Evolutionary conservation across 2,888 invertebrate species (phyloP).

Genomic region (Eulithis prunata): DNA sequence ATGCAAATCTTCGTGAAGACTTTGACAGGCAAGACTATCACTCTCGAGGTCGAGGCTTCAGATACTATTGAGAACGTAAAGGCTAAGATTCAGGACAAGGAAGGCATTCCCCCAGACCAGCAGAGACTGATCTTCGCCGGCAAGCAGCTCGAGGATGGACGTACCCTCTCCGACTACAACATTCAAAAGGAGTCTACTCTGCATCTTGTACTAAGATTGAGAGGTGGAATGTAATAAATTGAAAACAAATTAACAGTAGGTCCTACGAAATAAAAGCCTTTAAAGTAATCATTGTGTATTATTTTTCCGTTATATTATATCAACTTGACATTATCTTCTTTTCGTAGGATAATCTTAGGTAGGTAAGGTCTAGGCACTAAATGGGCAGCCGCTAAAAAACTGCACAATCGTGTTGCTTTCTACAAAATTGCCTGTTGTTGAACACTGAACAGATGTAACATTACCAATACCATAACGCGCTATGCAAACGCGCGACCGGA

Average conservation of each 20-base stretch:
- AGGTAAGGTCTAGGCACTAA: no score
- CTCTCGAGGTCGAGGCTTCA: conserved; percentile 38
- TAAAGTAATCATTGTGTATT: not conserved
- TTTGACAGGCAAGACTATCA: conserved; percentile 39
- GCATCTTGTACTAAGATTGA: conserved; percentile 39
- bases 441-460: no score
- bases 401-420: no score
- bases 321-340: no score
- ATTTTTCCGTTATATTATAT: not conserved
- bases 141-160: conserved; percentile 42
- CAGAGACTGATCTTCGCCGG: conserved; percentile 42
- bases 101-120: conserved; percentile 44
- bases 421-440: no score
- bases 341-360: no score
- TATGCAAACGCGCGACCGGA: no score
- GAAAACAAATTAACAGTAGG: not conserved
- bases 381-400: no score
- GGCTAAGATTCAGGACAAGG: conserved; percentile 43
- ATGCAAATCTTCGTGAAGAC: conserved; percentile 44
- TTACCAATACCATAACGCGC: no score
- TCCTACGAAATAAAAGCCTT: conserved; percentile 13
- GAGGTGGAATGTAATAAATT: conserved; percentile 35
- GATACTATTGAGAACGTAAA: conserved; percentile 42
- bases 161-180: conserved; percentile 41
- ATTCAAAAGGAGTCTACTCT: conserved; percentile 43